Evolutionary conservation across 2,888 invertebrate species (phyloP), one percentile per base, ranked within the genome.

Genomic region (Rhaphigaster nebulosa): DNA sequence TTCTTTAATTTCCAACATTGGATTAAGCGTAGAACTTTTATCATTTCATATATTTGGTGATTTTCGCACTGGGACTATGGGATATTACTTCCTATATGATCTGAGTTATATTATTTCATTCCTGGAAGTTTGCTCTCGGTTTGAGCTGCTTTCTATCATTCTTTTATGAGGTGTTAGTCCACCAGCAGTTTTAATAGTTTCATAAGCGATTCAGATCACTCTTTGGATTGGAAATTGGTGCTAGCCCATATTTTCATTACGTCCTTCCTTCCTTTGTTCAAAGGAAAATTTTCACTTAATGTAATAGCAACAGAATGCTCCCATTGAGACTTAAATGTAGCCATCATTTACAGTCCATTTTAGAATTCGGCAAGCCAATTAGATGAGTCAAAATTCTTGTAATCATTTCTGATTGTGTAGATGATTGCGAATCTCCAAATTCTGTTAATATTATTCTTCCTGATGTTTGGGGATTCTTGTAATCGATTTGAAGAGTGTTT

Each of bases 381-480:
- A 88, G 88, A 41, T 88, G 60, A 26, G 88, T 18, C 12, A 88
- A 41, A n/a, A 88, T 88, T 60, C 88, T 88, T 23, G 60, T 26
- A 41, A 88, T 38, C 54, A 88, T 88, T 60, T 88, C 88, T 23
- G 88, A n/a, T 60, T 88, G 88, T 23, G 41, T 20, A 20, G 41
- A 88, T 20, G 60, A 88, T 15, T 88, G 88, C 6, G 54, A 41
- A 65, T 60, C 56, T 18, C 60, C 88, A 18, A 65, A 56, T 41
- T 88, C 88, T 60, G 88, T 88, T 41, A 88, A 60, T 60, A 65
- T n/a, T 41, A 88, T 88, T 88, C 88, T 56, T 60, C 88, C 88
- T 56, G 88, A 65, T 38, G 88, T 60, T 20, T 41, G n/a, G 1
- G 88, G n/a, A 65, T 88, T 88, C 41, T 88, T 34, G 41, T 88